Evolutionary conservation across 2,888 invertebrate genomes (phyloP).

Genomic region (Cryptus viduatorius): DNA sequence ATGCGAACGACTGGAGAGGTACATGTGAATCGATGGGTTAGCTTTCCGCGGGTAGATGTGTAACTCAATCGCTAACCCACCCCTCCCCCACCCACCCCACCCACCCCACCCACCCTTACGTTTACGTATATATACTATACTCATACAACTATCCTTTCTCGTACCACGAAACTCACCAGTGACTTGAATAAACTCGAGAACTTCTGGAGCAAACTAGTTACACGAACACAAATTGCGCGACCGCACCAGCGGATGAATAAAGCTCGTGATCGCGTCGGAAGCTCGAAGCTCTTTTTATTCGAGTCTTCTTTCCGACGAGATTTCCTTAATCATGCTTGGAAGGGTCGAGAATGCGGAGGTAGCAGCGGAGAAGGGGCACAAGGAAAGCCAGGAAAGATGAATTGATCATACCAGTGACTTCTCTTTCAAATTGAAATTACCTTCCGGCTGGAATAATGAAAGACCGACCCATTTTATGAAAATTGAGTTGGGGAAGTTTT

Average conservation of each 20-base stretch:
- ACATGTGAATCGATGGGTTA: constrained; percentile 33
- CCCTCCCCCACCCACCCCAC: too few species aligned
- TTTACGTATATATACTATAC: constrained; percentile 30
- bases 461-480: constrained; percentile 62
- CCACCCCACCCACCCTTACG: background rate
- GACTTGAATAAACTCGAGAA: constrained; percentile 77
- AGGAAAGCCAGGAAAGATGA: constrained; percentile 61
- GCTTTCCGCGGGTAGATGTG: constrained; percentile 25
- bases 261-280: constrained; percentile 70
- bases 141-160: constrained; percentile 19
- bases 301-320: constrained; percentile 63
- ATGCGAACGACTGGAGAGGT: constrained; percentile 65
- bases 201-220: constrained; percentile 76
- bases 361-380: constrained; percentile 13
- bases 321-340: constrained; percentile 68
- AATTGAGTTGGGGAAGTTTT: constrained; percentile 64
- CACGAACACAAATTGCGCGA: constrained; percentile 77
- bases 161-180: constrained; percentile 59
- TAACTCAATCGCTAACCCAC: constrained; percentile 7
- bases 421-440: constrained; percentile 70
- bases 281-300: constrained; percentile 59
- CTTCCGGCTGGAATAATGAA: constrained; percentile 68
- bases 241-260: constrained; percentile 71
- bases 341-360: background rate
- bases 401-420: constrained; percentile 68